Base-by-base conservation (phyloP, 2,797 vertebrate genomes). In the Anabacerthia variegaticeps region DNA sequence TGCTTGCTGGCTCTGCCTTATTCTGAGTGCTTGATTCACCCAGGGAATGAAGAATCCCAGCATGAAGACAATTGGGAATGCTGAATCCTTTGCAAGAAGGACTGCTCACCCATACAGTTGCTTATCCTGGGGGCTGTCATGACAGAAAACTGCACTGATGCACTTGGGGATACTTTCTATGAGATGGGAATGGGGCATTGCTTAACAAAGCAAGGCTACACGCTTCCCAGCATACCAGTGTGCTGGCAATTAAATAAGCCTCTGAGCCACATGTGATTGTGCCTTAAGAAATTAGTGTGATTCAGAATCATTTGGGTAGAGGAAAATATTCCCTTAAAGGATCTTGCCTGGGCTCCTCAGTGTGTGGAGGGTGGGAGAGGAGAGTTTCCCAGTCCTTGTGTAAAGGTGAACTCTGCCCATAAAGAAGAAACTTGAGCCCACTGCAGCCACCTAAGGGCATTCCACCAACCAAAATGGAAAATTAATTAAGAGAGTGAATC, bases 401-500 rank as follows among this genome's bases (percentile, higher is more conserved):
- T 81, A 94, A 92, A 96, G 94, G 95, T 95, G 93, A 96, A 96
- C 83, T 95, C 75, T 95, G 83, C 95, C 86, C 93, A 89, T 93
- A 95, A 90, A 92, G 89, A 83, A 72, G 89, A 93, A 95, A 95
- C 76, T 21, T 2, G 28, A 97, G 90, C 85, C 89, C 85, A 86
- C 67, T 95, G 80, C 67, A 95, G 94, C 89, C 88, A 97, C 96
- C 91, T 94, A 79, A 94, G 91, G 95, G 96, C 96, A 97, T 95
- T 94, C 80, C 85, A 93, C 58, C 85, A 92, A 94, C 83, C 93
- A 85, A 96, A 95, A 95, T 93, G 96, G 89, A 97, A 97, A 97
- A 97, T 86, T 95, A 96, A 97, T 96, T 97, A 95, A 97, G 84
- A 86, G 83, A 73, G 54, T 96, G 94, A 96, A 96, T 96, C 83